Evolutionary conservation across 2,113 vertebrate species (phyloP).

Genomic region (Ictidomys tridecemlineatus): DNA sequence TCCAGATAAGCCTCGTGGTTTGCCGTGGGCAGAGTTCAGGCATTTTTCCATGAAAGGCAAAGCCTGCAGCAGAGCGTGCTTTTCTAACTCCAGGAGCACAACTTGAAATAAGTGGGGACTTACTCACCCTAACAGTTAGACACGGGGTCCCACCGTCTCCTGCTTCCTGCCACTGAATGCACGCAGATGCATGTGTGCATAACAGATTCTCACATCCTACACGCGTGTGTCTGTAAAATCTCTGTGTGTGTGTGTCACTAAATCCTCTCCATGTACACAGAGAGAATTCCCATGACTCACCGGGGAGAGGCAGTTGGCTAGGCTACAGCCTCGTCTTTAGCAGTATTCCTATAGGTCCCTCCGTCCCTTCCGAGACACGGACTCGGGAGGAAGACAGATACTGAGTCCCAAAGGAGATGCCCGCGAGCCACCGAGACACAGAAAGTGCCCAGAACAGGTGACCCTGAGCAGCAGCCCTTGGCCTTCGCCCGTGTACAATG

Average conservation of each 20-base stretch:
- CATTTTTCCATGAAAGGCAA: slow-evolving; percentile 16
- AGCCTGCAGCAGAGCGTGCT: not conserved
- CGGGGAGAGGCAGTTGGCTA: not conserved
- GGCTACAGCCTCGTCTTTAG: too few relatives aligned
- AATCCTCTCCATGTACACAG: not conserved
- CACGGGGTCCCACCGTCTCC: not conserved
- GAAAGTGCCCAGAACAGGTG: too few relatives aligned
- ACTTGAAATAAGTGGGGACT: slow-evolving; percentile 61
- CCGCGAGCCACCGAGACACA: too few relatives aligned
- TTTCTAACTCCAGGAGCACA: slow-evolving; percentile 46
- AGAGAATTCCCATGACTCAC: not conserved
- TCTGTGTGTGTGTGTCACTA: not conserved
- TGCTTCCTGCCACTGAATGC: not conserved
- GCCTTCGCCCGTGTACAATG: too few relatives aligned
- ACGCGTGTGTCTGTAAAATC: not conserved
- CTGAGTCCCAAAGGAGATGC: too few relatives aligned
- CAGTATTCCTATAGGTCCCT: too few relatives aligned
- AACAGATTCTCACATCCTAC: not conserved
- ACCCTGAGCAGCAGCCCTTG: too few relatives aligned
- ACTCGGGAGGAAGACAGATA: too few relatives aligned
- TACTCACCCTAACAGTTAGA: slow-evolving; percentile 57
- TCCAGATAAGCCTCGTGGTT: not conserved
- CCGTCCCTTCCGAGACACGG: too few relatives aligned
- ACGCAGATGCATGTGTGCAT: not conserved
- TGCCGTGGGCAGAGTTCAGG: slow-evolving; percentile 12